Evolutionary conservation across 1,140 invertebrate species (phyloP).

Genomic region (Caerostris extrusa): DNA sequence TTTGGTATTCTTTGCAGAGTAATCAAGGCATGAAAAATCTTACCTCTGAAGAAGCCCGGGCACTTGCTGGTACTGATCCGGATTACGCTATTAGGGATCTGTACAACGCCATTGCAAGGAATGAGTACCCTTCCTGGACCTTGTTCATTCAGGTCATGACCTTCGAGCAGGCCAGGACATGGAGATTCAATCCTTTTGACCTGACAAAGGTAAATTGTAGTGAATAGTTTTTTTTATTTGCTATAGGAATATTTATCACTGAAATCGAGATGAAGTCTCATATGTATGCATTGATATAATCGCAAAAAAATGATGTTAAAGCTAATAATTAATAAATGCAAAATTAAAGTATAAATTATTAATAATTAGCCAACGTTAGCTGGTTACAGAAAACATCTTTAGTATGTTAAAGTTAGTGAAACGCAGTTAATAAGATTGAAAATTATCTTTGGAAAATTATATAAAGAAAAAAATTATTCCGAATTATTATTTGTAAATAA

Average conservation of each 20-base stretch:
- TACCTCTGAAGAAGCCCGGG: slow-evolving; percentile 86
- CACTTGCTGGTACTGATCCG: slow-evolving; percentile 89
- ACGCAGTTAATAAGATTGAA: too few relatives aligned
- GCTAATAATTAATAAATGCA: too few relatives aligned
- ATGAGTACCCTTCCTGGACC: slow-evolving; percentile 91
- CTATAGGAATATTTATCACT: too few relatives aligned
- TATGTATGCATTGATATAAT: neutral
- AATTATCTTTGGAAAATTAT: too few relatives aligned
- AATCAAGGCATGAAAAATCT: slow-evolving; percentile 95
- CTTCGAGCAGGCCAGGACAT: slow-evolving; percentile 84
- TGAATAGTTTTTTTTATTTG: neutral
- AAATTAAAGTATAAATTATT: too few relatives aligned
- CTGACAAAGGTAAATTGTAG: slow-evolving; percentile 87
- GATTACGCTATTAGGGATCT: slow-evolving; percentile 94
- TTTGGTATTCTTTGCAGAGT: slow-evolving; percentile 83
- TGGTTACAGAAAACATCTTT: too few relatives aligned
- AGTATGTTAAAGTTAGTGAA: too few relatives aligned
- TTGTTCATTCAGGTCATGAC: slow-evolving; percentile 87
- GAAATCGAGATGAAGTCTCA: too few relatives aligned
- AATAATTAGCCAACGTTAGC: too few relatives aligned
- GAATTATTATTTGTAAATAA: too few relatives aligned
- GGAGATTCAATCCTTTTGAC: slow-evolving; percentile 94
- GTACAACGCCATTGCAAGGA: slow-evolving; percentile 92
- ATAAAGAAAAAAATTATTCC: too few relatives aligned
- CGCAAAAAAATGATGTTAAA: too few relatives aligned